Evolutionary conservation across 2,113 vertebrate genomes (phyloP).

Genomic region (Parotia lawesii): DNA sequence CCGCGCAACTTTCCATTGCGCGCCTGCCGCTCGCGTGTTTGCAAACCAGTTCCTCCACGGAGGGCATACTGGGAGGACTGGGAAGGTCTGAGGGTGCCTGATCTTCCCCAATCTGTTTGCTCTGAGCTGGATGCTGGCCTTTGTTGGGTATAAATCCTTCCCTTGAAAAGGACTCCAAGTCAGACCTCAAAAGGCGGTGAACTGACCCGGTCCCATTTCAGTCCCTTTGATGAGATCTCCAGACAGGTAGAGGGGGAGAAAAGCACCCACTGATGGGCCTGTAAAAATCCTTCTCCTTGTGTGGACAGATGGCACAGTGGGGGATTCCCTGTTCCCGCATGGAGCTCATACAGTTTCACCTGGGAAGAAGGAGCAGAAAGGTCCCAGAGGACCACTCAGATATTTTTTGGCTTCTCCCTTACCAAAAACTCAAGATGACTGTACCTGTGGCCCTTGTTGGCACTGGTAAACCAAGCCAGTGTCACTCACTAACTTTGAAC

Average conservation of each 20-base stretch:
- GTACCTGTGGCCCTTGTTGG: neutral
- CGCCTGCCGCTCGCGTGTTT: rapidly evolving
- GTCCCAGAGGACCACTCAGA: neutral
- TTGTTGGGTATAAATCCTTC: neutral
- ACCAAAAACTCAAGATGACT: neutral
- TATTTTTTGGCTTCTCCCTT: neutral
- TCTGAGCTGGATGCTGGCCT: neutral
- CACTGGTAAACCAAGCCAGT: neutral
- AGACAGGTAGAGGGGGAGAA: rapidly evolving
- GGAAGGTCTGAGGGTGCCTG: neutral
- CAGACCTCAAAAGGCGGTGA: neutral
- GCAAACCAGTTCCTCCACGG: neutral
- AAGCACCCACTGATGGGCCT: neutral
- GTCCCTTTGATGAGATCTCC: neutral
- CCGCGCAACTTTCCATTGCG: neutral
- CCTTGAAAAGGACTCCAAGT: neutral
- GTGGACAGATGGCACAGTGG: neutral
- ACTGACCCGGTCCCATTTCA: neutral
- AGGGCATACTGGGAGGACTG: neutral
- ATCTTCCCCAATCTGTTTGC: rapidly evolving
- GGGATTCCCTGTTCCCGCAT: neutral
- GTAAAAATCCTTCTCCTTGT: neutral
- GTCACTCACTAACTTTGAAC: neutral
- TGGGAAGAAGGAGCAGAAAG: neutral
- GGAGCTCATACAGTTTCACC: rapidly evolving